Evolutionary conservation across 2,888 invertebrate species (phyloP).

Genomic region (Lampropteryx suffumata): DNA sequence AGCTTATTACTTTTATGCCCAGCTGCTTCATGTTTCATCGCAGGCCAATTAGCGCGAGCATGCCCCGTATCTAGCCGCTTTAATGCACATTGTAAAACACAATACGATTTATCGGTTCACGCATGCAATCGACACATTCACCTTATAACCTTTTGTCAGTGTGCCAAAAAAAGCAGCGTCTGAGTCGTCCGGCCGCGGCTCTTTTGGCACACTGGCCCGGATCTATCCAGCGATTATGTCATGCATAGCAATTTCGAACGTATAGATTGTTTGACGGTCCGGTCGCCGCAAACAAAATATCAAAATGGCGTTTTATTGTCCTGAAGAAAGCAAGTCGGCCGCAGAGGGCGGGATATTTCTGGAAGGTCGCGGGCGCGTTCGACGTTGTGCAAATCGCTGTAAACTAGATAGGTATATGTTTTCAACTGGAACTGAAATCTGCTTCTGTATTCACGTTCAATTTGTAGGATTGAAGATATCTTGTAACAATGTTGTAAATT

Average conservation of each 20-base stretch:
- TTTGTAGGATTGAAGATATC: slow-evolving; percentile 8
- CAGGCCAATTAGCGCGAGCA: slow-evolving; percentile 16
- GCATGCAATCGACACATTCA: slow-evolving; percentile 64
- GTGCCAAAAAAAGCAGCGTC: slow-evolving; percentile 71
- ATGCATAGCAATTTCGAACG: slow-evolving; percentile 66
- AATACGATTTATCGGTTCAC: slow-evolving; percentile 45
- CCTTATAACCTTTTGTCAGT: slow-evolving; percentile 75
- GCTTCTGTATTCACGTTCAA: slow-evolving; percentile 26
- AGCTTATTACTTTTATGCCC: not conserved
- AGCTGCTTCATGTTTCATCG: slow-evolving; percentile 19
- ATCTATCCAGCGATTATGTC: slow-evolving; percentile 79
- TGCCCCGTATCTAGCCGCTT: slow-evolving; percentile 22
- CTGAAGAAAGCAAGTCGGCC: slow-evolving; percentile 45
- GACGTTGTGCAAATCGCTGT: slow-evolving; percentile 38
- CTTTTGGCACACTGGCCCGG: slow-evolving; percentile 76
- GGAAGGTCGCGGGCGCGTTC: slow-evolving; percentile 51
- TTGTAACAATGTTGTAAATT: slow-evolving; percentile 8
- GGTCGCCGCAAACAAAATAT: slow-evolving; percentile 49
- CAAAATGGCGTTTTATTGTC: slow-evolving; percentile 58
- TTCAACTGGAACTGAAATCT: slow-evolving; percentile 32
- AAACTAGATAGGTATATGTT: slow-evolving; percentile 27
- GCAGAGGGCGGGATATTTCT: slow-evolving; percentile 55
- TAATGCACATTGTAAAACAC: slow-evolving; percentile 37
- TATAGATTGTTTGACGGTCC: slow-evolving; percentile 59
- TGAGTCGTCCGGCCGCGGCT: slow-evolving; percentile 50